These are phyloP conservation scores for Pseudorectes ferrugineus DNA, from an alignment of 2,113 vertebrate genomes.

Conservation along the genomic window DNA sequence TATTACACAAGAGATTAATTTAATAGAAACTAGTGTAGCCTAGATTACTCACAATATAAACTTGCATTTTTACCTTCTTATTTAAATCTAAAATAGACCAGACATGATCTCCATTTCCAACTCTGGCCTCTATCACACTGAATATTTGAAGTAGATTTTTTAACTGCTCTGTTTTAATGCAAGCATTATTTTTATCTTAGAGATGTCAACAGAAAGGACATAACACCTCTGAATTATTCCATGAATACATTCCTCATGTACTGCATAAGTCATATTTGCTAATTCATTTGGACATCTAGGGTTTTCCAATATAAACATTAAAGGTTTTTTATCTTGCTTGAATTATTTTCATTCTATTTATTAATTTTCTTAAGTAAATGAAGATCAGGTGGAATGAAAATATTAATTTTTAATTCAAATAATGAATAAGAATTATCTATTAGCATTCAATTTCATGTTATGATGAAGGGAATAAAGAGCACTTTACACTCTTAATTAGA, in stretches of 20 bases:
- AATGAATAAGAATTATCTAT: background rate
- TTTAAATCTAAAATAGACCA: background rate
- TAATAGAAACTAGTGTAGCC: background rate
- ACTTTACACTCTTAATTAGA: background rate
- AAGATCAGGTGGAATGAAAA: background rate
- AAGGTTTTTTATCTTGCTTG: background rate
- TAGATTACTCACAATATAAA: background rate
- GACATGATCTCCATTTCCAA: background rate
- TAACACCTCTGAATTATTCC: background rate
- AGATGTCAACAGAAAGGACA: background rate
- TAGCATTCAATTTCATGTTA: background rate
- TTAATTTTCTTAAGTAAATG: background rate
- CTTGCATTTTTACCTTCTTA: background rate
- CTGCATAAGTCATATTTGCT: background rate
- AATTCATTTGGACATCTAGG: background rate
- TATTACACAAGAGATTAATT: background rate
- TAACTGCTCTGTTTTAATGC: background rate
- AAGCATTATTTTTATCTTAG: background rate
- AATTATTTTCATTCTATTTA: background rate
- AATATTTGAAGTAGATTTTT: background rate
- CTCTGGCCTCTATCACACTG: background rate
- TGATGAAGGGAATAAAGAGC: background rate
- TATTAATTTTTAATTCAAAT: background rate
- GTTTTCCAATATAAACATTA: background rate
- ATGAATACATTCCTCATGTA: background rate